Evolutionary conservation across 2,888 invertebrate genomes (phyloP), one percentile per base, ranked within the genome.

Genomic region (Cerceris rybyensis): DNA sequence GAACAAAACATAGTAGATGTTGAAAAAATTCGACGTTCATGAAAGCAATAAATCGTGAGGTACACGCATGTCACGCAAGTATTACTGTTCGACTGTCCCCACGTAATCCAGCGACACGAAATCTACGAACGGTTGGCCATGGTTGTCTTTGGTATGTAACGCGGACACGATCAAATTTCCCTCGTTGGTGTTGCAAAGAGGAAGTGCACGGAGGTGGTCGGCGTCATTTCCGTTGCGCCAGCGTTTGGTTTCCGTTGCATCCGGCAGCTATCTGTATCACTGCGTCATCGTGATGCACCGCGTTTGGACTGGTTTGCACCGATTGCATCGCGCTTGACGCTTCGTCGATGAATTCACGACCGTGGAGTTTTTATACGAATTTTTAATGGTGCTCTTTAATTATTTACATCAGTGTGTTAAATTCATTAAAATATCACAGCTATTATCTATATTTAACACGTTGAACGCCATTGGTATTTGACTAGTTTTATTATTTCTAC

Each of bases 221-320:
- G 86, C 87, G 86, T 90, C 88, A 91, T 91, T 91, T 91, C 91
- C 91, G 88, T 86, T 60, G 83, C 75, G 84, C 85, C 85, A 89
- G 89, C 88, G 88, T 91, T 90, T 88, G 90, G 91, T 91, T 91
- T 91, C 90, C 90, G 89, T 77, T 79, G 78, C 82, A 82, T 89
- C 90, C 89, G 88, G 81, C 81, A 81, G 83, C 88, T 86, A 86
- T 89, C 84, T 88, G 86, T 89, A 89, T 90, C 89, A 87, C 85
- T 84, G 83, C 84, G 82, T 88, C 88, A 89, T 87, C 84, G 83
- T 66, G 75, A 67, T 58, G 64, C 69, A 43, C 70, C 17, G 58
- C 54, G 66, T 68, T 54, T 28, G 28, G 28, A 28, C 28, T 46
- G 60, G 28, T 28, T 41, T 55, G 61, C 69, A 17, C 7, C 39